These are phyloP conservation scores for Sminthurides bifidus DNA, from an alignment of 1,140 invertebrate genomes.

Conservation along the genomic window DNA sequence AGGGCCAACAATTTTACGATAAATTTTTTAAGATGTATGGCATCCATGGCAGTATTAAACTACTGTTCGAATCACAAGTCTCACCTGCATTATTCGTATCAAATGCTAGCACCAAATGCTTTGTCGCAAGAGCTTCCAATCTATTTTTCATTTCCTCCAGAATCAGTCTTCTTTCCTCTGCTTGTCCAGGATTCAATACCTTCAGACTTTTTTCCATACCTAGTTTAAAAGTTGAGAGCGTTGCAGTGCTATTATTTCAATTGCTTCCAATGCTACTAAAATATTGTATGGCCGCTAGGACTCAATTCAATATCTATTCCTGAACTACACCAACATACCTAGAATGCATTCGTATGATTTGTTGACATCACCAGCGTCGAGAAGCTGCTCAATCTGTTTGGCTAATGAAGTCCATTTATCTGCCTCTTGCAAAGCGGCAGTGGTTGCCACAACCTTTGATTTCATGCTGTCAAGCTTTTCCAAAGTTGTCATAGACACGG, in stretches of 20 bases:
- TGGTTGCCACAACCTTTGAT: slow-evolving; percentile 21
- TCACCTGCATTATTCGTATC: slow-evolving; percentile 31
- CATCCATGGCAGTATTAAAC: too few relatives aligned
- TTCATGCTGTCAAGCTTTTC: slow-evolving; percentile 29
- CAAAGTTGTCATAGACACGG: slow-evolving; percentile 26
- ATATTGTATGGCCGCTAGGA: too few relatives aligned
- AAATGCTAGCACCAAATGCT: slow-evolving; percentile 30
- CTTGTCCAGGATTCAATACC: slow-evolving; percentile 17
- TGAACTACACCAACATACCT: too few relatives aligned
- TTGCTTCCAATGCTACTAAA: too few relatives aligned
- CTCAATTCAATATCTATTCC: too few relatives aligned
- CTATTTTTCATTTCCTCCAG: slow-evolving; percentile 32
- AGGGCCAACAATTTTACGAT: too few relatives aligned
- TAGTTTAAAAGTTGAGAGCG: too few relatives aligned
- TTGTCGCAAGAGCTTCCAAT: slow-evolving; percentile 29
- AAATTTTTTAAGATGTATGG: too few relatives aligned
- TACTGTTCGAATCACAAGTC: background rate
- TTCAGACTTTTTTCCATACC: slow-evolving; percentile 29
- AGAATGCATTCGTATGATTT: slow-evolving; percentile 31
- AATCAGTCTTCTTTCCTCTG: slow-evolving; percentile 25
- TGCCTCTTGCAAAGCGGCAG: slow-evolving; percentile 28
- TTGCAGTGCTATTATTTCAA: too few relatives aligned
- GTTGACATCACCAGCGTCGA: slow-evolving; percentile 29
- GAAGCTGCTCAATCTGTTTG: slow-evolving; percentile 29
- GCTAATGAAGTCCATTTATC: slow-evolving; percentile 31